Evolutionary conservation across 2,797 vertebrate species (phyloP), one percentile per base, ranked within the genome.

Genomic region (Esox lucius): DNA sequence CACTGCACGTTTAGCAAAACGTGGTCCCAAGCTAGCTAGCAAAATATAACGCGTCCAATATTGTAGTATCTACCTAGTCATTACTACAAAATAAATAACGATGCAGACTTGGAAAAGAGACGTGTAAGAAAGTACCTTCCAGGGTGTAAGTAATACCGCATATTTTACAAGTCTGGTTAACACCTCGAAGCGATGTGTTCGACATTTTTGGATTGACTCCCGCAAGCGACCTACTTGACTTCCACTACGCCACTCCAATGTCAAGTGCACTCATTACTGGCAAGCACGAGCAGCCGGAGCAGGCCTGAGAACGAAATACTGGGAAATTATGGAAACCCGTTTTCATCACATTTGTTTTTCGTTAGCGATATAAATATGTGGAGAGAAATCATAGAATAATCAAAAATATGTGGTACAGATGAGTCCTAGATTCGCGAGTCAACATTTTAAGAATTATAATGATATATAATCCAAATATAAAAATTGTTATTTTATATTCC

Each of bases 81-180:
- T 22, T 22, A 59, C 22, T 24, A 59, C 56, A 59, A 24, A n/a
- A 24, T 3, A 9, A 59, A 59, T 22, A 22, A 59, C n/a, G 2
- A 24, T 24, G 56, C 22, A 22, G 56, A 24, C 56, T 59, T n/a
- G 56, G 15, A 31, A 64, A 28, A 1, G 5, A 16, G 46, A 49
- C 26, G 6, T 26, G 1, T 35, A 70, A 56, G 0, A 1, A 4
- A 5, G 73, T 89, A 93, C 91, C 92, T 3, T 88, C 78, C n/a
- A 92, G 76, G 3, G 46, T 86, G 74, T 88, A 93, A 0, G 46
- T 22, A 16, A 82, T 75, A n/a, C 85, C 90, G 61, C 92, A 93
- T 0, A 78, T 59, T 0, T 13, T 62, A 75, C 93, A 94, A 0
- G 42, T 3, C 3, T 49, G 12, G 1, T 1, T 64, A 0, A 78